Evolutionary conservation across 35 echinoderm and acorn worm genomes (phyloP), one percentile per base, ranked within the genome.

Genomic region (Stichopus chloronotus): DNA sequence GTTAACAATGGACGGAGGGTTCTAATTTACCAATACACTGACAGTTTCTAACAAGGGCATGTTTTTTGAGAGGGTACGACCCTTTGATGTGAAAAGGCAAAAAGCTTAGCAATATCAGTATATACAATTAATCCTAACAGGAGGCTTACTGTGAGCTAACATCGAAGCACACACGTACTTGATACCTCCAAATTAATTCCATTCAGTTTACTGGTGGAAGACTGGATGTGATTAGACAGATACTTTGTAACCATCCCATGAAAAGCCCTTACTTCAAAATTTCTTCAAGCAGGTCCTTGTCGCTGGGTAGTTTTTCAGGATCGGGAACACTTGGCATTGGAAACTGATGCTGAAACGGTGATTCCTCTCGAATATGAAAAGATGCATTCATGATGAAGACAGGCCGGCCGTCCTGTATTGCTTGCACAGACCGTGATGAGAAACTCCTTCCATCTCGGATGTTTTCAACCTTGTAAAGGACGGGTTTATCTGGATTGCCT

Each of bases 371-470:
- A 8, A 55, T 78, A 24, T 98, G 94, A 78, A 94, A 98, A 52
- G 97, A 98, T 10, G 93, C 93, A 52, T 94, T 94, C 97, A 98
- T 98, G 5, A 93, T 94, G 14, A 98, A 91, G 59, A 98, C 92
- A 57, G 86, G 59, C 11, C 89, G 60, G 8, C 97, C 97, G 19
- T 96, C 80, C 69, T 98, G 97, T 17, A 84, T 94, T 56, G 97
- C 97, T 63, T 96, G 92, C 2, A 98, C 94, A 13, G 93, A 90
- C n/a, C 97, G 80, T 25, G 95, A 94, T 56, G 95, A 86, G 78
- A 92, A 98, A 79, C 97, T 98, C 19, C 63, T 56, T 8, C 97
- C 97, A 91, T 98, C 97, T 60, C 97, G 53, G 53, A 94, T 60
- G 58, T 94, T 98, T 56, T 96, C 86, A 7, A 98, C 97, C 72